phyloP scores from a whole-genome alignment of 1,140 invertebrate genomes.

The Aphis craccivora region DNA sequence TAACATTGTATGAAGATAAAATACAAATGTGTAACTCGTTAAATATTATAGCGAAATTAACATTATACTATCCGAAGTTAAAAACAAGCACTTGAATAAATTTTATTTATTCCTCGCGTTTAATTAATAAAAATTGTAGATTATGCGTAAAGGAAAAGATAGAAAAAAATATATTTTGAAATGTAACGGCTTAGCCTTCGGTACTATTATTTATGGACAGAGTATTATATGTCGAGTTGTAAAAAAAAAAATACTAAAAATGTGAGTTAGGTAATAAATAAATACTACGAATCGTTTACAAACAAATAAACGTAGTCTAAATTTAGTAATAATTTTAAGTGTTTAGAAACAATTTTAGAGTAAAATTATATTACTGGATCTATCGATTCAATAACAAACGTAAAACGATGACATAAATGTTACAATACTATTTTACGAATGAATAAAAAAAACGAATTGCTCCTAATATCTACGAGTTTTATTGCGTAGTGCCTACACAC shows the following conservation, averaged over 20 bases:
- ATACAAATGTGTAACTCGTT: not conserved
- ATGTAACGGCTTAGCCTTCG: not conserved
- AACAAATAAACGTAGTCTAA: not conserved
- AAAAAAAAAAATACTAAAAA: not conserved
- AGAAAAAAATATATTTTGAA: not conserved
- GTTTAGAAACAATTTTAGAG: not conserved
- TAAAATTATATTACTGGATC: not conserved
- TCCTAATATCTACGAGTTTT: not conserved
- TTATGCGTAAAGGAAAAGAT: not conserved
- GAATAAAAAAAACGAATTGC: conserved; percentile 17
- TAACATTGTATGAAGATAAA: not conserved
- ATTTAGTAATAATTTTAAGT: not conserved
- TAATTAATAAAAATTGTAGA: not conserved
- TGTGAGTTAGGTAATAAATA: not conserved
- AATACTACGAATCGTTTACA: not conserved
- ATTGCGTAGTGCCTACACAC: not conserved
- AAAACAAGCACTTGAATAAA: not conserved
- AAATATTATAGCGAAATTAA: not conserved
- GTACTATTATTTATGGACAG: not conserved
- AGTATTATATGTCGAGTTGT: not conserved
- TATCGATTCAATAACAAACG: not conserved
- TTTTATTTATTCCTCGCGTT: not conserved
- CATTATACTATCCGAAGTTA: not conserved
- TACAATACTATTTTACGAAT: not conserved
- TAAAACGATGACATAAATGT: not conserved